These are phyloP conservation scores for Phymanthus crucifer DNA, from an alignment of 92 coral and sea anemone species.

Conservation along the genomic window DNA sequence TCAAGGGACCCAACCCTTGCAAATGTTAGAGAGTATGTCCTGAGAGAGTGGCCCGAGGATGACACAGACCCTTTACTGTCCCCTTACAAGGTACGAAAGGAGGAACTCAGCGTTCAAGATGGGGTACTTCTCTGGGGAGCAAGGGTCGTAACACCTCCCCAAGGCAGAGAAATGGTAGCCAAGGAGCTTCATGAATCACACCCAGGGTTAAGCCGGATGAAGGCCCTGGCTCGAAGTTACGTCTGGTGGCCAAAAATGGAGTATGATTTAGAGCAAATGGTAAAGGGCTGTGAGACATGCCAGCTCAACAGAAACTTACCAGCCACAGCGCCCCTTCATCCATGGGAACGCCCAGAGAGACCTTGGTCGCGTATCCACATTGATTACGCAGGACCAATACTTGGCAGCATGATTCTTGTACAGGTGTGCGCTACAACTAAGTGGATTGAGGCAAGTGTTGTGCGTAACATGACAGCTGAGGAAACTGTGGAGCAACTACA, in stretches of 20 bases:
- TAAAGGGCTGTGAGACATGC: conserved; percentile 50
- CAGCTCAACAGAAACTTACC: conserved; percentile 51
- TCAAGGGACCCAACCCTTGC: conserved; percentile 32
- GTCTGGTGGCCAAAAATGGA: conserved; percentile 56
- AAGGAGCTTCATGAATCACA: conserved; percentile 53
- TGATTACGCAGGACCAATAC: conserved; percentile 58
- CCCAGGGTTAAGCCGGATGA: conserved; percentile 53
- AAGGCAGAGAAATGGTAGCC: conserved; percentile 27
- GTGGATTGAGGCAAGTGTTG: conserved; percentile 35
- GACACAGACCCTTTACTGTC: conserved; percentile 33
- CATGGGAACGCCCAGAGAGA: conserved; percentile 53
- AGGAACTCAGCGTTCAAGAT: conserved; percentile 43
- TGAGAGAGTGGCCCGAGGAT: conserved; percentile 42
- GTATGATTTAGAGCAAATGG: conserved; percentile 42
- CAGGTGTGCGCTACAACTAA: conserved; percentile 46
- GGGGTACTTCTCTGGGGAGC: conserved; percentile 53
- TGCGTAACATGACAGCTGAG: conserved; percentile 22
- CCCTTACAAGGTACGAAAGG: conserved; percentile 26
- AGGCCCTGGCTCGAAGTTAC: conserved; percentile 46
- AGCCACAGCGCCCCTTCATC: conserved; percentile 49
- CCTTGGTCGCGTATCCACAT: conserved; percentile 51
- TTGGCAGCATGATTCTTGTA: conserved; percentile 47
- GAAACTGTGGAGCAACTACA: conserved; percentile 36
- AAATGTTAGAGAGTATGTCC: conserved; percentile 31
- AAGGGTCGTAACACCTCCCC: conserved; percentile 42